These are phyloP conservation scores for Nomada hirtipes DNA, from an alignment of 2,888 invertebrate species.

Conservation along the genomic window DNA sequence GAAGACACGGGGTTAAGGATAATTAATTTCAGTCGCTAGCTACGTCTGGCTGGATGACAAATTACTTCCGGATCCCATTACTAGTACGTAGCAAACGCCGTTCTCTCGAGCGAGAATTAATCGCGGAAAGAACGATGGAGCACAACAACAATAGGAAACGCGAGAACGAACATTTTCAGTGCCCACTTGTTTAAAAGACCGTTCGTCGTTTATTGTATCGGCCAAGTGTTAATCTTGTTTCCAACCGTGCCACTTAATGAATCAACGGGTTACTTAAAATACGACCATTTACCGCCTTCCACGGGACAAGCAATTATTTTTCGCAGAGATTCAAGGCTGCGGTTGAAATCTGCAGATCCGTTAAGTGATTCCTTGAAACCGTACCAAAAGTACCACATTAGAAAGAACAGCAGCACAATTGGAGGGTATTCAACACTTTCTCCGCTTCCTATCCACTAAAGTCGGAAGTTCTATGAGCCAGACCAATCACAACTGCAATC, in stretches of 20 bases:
- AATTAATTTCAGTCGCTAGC: slow-evolving; percentile 61
- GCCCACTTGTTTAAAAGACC: background rate
- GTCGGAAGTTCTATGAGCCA: too few species aligned
- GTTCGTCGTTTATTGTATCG: background rate
- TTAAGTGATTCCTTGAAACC: too few species aligned
- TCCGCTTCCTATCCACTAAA: too few species aligned
- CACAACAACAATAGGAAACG: slow-evolving; percentile 22
- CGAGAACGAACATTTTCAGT: slow-evolving; percentile 14
- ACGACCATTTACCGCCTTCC: too few species aligned
- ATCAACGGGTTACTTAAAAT: too few species aligned
- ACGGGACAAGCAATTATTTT: too few species aligned
- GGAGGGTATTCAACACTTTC: too few species aligned
- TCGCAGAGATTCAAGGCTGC: too few species aligned
- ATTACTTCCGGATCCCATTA: slow-evolving; percentile 68
- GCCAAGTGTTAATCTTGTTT: background rate
- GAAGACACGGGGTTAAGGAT: slow-evolving; percentile 45
- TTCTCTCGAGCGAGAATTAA: slow-evolving; percentile 43
- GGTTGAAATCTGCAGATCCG: too few species aligned
- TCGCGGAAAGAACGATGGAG: slow-evolving; percentile 22
- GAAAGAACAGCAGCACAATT: background rate
- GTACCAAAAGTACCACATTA: too few species aligned
- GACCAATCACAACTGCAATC: too few species aligned
- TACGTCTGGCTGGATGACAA: slow-evolving; percentile 59
- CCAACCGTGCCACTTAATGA: background rate
- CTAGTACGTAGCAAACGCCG: slow-evolving; percentile 18